phyloP scores from a whole-genome alignment of 2,888 invertebrate genomes.

The Cybosia mesomella region DNA sequence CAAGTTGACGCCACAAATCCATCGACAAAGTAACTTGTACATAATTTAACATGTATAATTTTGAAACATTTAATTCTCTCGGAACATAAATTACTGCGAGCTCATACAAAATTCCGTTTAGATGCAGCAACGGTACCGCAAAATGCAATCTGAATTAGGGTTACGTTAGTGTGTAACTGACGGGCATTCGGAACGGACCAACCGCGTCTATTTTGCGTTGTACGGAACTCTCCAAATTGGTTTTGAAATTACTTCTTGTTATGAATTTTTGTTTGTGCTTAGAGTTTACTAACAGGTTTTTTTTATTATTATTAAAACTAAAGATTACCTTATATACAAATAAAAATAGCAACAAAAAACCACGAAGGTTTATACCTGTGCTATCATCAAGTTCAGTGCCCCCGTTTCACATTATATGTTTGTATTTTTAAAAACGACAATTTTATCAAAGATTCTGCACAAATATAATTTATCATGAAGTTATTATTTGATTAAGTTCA shows the following conservation, averaged over 20 bases:
- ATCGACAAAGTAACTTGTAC: not conserved
- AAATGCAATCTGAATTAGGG: constrained; percentile 65
- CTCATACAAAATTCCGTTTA: constrained; percentile 59
- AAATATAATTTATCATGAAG: too few relatives aligned
- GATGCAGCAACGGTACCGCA: constrained; percentile 51
- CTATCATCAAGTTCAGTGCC: too few relatives aligned
- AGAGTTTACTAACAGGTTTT: not conserved
- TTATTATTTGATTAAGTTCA: too few relatives aligned
- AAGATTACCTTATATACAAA: too few relatives aligned
- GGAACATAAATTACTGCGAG: constrained; percentile 46
- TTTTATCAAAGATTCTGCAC: too few relatives aligned
- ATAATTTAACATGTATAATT: not conserved
- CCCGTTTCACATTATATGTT: not conserved
- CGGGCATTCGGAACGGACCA: constrained; percentile 52
- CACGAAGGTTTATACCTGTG: too few relatives aligned
- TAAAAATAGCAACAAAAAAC: too few relatives aligned
- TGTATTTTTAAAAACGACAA: not conserved
- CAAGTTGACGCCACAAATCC: not conserved
- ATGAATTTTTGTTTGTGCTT: constrained; percentile 39
- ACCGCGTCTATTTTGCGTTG: constrained; percentile 47
- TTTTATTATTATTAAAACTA: too few relatives aligned
- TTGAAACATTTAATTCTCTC: constrained; percentile 12
- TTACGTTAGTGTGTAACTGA: constrained; percentile 58
- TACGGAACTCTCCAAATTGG: constrained; percentile 48
- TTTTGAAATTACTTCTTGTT: constrained; percentile 45